Conservation (phyloP, 2,797 vertebrate genomes). For the Sebastes itinus region DNA sequence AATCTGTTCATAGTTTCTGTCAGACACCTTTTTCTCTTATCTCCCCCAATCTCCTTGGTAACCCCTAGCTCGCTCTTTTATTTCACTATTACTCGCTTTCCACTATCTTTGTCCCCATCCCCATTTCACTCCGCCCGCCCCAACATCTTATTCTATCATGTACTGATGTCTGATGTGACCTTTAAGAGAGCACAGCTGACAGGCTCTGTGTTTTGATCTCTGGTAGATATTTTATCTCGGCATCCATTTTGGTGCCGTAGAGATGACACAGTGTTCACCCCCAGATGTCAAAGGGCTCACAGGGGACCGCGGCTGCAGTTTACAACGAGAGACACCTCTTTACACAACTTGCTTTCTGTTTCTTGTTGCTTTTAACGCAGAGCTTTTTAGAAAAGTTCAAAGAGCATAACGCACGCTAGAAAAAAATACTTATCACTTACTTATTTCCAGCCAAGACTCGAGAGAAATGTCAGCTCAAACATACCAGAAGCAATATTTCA, state of each 20-base stretch:
- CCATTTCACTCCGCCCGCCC: neutral
- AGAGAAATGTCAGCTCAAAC: conserved; percentile 5
- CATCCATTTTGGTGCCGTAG: conserved; percentile 19
- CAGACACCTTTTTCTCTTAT: conserved; percentile 32
- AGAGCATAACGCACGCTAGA: conserved; percentile 1
- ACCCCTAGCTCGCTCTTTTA: conserved; percentile 28
- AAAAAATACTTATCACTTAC: conserved; percentile 19
- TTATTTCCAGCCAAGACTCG: conserved; percentile 17
- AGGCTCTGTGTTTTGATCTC: conserved; percentile 53
- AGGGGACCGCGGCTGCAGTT: neutral
- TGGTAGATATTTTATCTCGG: conserved; percentile 46
- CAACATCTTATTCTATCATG: conserved; percentile 45
- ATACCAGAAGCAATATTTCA: neutral
- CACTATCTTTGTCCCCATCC: conserved; percentile 5
- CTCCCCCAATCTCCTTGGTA: conserved; percentile 19
- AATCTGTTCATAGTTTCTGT: conserved; percentile 6
- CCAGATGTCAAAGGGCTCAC: conserved; percentile 42
- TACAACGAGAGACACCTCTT: conserved; percentile 21
- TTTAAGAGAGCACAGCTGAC: conserved; percentile 50
- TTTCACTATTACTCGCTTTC: conserved; percentile 23
- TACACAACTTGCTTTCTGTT: neutral
- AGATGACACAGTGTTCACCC: conserved; percentile 36
- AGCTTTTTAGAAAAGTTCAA: conserved; percentile 33
- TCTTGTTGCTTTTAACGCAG: conserved; percentile 16
- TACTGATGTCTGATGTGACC: conserved; percentile 49